Evolutionary conservation across 2,888 invertebrate genomes (phyloP).

Genomic region (Anoplius nigerrimus): DNA sequence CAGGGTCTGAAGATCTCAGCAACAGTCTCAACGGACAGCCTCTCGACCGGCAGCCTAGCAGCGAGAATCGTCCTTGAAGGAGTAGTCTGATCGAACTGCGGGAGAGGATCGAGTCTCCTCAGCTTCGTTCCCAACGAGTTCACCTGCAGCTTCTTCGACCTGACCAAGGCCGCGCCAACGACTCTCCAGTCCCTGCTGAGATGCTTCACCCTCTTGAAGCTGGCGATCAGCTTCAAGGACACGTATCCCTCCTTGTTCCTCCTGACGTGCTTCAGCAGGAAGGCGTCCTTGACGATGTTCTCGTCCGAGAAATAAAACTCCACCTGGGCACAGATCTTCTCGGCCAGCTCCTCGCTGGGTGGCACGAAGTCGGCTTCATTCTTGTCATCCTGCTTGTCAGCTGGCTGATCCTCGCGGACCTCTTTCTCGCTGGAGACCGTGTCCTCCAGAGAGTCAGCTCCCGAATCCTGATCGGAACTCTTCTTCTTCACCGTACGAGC

Average conservation of each 20-base stretch:
- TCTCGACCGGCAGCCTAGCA: constrained; percentile 89
- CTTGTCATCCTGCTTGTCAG: constrained; percentile 22
- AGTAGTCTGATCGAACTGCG: constrained; percentile 93
- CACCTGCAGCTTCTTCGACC: constrained; percentile 88
- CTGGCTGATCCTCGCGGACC: background rate
- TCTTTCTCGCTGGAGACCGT: background rate
- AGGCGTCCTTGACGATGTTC: constrained; percentile 96
- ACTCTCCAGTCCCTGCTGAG: constrained; percentile 95
- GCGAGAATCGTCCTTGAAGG: constrained; percentile 94
- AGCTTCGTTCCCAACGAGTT: constrained; percentile 95
- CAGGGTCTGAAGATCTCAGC: constrained; percentile 92
- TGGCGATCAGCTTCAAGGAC: constrained; percentile 94
- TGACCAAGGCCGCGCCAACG: constrained; percentile 90
- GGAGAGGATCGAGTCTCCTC: constrained; percentile 88
- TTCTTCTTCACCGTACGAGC: constrained; percentile 42
- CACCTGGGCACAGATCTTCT: constrained; percentile 89
- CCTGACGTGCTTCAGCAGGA: constrained; percentile 94
- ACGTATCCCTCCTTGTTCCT: constrained; percentile 97
- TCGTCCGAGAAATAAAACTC: constrained; percentile 98
- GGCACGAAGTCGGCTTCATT: constrained; percentile 65
- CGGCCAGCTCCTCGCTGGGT: constrained; percentile 86
- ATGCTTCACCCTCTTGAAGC: constrained; percentile 96
- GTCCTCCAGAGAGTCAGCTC: constrained; percentile 60
- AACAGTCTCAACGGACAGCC: constrained; percentile 92
- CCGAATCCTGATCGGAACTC: constrained; percentile 57